Evolutionary conservation across 2,888 invertebrate species (phyloP).

Genomic region (Sicus ferrugineus): DNA sequence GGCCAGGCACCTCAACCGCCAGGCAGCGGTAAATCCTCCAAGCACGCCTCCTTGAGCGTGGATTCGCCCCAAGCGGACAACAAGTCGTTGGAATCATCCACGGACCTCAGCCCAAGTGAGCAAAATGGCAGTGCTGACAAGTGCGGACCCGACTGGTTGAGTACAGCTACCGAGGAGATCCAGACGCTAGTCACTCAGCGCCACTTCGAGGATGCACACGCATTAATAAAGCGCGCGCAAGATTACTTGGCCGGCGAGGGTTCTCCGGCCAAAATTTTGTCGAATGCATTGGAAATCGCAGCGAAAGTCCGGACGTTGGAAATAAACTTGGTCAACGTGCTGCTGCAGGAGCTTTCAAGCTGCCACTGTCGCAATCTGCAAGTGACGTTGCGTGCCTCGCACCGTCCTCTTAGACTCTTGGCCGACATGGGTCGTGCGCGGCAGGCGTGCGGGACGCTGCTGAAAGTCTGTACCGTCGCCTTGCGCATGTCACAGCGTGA

Average conservation of each 20-base stretch:
- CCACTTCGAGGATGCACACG: slow-evolving; percentile 92
- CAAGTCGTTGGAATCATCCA: slow-evolving; percentile 46
- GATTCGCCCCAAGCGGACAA: slow-evolving; percentile 43
- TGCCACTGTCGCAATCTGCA: slow-evolving; percentile 90
- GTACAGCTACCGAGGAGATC: slow-evolving; percentile 90
- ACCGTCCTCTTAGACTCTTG: slow-evolving; percentile 84
- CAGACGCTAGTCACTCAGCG: slow-evolving; percentile 95
- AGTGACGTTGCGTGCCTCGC: slow-evolving; percentile 85
- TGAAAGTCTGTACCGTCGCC: slow-evolving; percentile 61
- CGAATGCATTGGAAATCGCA: slow-evolving; percentile 54
- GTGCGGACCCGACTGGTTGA: slow-evolving; percentile 81
- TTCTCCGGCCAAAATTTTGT: slow-evolving; percentile 51
- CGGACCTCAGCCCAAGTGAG: slow-evolving; percentile 52
- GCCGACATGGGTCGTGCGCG: slow-evolving; percentile 63
- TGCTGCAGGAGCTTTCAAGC: slow-evolving; percentile 88
- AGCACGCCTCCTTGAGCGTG: slow-evolving; percentile 26
- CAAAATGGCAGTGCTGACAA: slow-evolving; percentile 48
- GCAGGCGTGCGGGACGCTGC: slow-evolving; percentile 63
- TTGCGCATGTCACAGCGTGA: slow-evolving; percentile 62
- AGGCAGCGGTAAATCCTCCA: slow-evolving; percentile 40
- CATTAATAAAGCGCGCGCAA: slow-evolving; percentile 76
- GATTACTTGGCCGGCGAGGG: slow-evolving; percentile 64
- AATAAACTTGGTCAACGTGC: slow-evolving; percentile 81
- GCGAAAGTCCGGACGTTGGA: slow-evolving; percentile 75
- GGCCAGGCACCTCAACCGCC: slow-evolving; percentile 65